Conservation (phyloP, 2,113 vertebrate species). For the Scomber scombrus region DNA sequence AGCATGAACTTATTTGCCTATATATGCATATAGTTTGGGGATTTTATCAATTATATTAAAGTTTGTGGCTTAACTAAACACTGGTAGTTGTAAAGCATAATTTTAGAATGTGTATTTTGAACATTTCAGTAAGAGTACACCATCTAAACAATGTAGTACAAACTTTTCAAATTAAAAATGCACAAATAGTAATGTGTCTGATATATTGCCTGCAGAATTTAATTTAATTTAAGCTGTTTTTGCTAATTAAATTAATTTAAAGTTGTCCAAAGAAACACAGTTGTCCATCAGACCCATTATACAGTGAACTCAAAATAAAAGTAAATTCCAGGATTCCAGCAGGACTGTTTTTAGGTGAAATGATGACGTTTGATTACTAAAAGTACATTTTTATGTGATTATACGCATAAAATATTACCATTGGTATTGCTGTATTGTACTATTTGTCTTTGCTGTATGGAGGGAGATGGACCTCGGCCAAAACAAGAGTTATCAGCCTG, state of each 20-base stretch:
- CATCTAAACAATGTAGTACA: not conserved
- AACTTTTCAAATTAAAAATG: not conserved
- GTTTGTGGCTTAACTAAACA: not conserved
- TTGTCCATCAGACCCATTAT: not conserved
- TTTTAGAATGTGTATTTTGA: slow-evolving; percentile 20
- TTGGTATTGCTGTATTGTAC: not conserved
- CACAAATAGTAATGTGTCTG: not conserved
- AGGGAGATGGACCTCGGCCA: slow-evolving; percentile 42
- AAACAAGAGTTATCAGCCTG: slow-evolving; percentile 47
- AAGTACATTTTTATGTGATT: not conserved
- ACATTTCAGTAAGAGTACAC: slow-evolving; percentile 19
- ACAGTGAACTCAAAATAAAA: not conserved
- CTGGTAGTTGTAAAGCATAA: not conserved
- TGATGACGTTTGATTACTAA: too few species aligned
- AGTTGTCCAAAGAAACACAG: slow-evolving; percentile 71
- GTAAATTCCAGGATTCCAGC: not conserved
- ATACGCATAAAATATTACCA: not conserved
- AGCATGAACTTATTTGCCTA: not conserved
- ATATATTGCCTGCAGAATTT: not conserved
- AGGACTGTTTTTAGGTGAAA: not conserved
- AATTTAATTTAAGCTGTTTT: not conserved
- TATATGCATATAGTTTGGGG: not conserved
- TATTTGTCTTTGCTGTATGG: slow-evolving; percentile 1
- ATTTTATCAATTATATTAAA: not conserved
- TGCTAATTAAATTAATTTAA: slow-evolving; percentile 7